A percentile compares a stretch with the other conserved stretches of the same genome.
phyloP scores from a whole-genome alignment of 2,113 vertebrate species.

The Mellivora capensis region DNA sequence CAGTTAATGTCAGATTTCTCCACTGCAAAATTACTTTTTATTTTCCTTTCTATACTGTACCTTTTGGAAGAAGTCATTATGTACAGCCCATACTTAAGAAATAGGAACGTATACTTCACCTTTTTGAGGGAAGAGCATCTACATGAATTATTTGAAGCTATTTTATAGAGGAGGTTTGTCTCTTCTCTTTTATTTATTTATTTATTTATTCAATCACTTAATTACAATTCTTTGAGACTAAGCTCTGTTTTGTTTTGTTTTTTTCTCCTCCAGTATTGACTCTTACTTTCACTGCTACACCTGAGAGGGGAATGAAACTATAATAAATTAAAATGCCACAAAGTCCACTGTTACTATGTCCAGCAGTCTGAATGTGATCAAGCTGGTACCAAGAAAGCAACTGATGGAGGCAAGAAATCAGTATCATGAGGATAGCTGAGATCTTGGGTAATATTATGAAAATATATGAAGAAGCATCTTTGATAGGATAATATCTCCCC shows the following conservation, averaged over 20 bases:
- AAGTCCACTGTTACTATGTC: not conserved
- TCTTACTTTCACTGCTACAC: not conserved
- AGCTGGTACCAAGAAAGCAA: not conserved
- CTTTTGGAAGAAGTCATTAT: not conserved
- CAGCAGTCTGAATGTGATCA: not conserved
- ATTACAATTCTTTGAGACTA: not conserved
- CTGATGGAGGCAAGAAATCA: not conserved
- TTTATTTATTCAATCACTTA: not conserved
- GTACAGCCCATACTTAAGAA: not conserved
- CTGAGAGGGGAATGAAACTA: not conserved
- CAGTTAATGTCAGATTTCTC: not conserved
- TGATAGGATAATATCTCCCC: not conserved
- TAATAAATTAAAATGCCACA: not conserved
- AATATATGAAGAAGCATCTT: not conserved
- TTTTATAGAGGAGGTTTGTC: not conserved
- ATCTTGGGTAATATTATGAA: not conserved
- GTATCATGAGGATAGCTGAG: not conserved
- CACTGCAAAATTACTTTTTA: not conserved
- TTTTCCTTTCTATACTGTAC: not conserved
- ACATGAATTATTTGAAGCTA: not conserved
- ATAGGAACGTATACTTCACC: not conserved
- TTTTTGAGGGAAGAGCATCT: not conserved
- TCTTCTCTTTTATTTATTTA: not conserved
- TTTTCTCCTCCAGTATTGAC: not conserved
- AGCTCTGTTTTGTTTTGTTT: not conserved